Evolutionary conservation across 2,888 invertebrate species (phyloP).

Genomic region (Rotaria socialis): DNA sequence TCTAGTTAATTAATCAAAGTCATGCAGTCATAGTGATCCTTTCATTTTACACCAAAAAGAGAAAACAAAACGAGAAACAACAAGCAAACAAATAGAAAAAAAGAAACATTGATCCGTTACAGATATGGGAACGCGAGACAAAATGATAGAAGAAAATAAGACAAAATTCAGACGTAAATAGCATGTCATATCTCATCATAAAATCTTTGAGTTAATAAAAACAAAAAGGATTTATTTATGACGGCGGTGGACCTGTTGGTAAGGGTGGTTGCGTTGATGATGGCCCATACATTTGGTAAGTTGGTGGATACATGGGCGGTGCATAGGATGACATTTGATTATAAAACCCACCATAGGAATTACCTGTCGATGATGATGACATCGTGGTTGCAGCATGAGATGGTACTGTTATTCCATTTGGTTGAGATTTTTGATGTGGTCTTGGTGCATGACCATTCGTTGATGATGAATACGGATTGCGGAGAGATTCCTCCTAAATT

Average conservation of each 20-base stretch:
- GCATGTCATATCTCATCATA: background rate
- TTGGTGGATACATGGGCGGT: background rate
- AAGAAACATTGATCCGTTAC: background rate
- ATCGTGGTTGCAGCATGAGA: background rate
- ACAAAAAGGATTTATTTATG: background rate
- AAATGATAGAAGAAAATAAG: background rate
- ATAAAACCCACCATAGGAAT: background rate
- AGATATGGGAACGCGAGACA: background rate
- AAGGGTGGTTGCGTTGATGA: background rate
- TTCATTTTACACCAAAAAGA: background rate
- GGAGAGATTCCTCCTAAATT: background rate
- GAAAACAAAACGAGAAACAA: background rate
- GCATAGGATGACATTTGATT: background rate
- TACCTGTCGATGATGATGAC: background rate
- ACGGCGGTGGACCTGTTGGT: background rate
- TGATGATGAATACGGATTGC: background rate
- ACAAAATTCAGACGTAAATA: background rate
- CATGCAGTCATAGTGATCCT: background rate
- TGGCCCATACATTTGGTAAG: background rate
- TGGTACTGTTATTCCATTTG: background rate
- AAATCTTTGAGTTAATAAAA: background rate
- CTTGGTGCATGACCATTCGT: background rate
- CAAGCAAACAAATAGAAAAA: background rate
- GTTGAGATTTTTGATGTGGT: constrained; percentile 17
- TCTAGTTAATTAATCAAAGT: background rate